These are phyloP conservation scores for Ichneumoninae sp. DNA, from an alignment of 2,888 invertebrate genomes.

Conservation along the genomic window DNA sequence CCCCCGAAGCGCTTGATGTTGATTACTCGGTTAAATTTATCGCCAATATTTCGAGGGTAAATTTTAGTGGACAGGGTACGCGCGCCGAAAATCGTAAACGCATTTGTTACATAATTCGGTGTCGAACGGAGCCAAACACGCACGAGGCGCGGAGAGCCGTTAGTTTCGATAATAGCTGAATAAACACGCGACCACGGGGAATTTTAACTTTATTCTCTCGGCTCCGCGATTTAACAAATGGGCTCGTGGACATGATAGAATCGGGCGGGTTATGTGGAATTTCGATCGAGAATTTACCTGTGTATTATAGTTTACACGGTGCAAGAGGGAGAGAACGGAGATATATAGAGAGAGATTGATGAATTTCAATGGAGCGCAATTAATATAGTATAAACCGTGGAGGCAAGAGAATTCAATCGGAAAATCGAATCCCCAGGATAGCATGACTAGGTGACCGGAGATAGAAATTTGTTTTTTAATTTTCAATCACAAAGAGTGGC, in stretches of 20 bases:
- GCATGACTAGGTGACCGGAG: not conserved
- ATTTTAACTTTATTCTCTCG: not conserved
- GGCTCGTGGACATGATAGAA: not conserved
- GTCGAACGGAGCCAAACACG: not conserved
- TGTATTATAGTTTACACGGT: not conserved
- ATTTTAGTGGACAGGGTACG: not conserved
- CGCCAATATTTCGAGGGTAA: constrained; percentile 31
- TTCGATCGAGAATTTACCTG: not conserved
- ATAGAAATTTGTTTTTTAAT: not conserved
- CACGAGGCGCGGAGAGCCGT: not conserved
- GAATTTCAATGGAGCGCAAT: constrained; percentile 10
- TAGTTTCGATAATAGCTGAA: constrained; percentile 15
- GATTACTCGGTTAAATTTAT: constrained; percentile 10
- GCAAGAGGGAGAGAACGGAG: not conserved
- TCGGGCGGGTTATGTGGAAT: not conserved
- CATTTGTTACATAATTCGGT: constrained; percentile 18
- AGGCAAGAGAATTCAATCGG: constrained; percentile 8
- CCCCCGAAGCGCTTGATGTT: not conserved
- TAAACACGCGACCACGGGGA: not conserved
- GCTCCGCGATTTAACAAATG: constrained; percentile 1
- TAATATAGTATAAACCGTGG: constrained; percentile 7
- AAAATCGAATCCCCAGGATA: constrained; percentile 11
- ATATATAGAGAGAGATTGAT: not conserved
- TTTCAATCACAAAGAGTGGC: not conserved
- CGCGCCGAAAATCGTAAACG: constrained; percentile 18